Conservation (phyloP, 2,888 invertebrate species). For the Clistopyga incitator region DNA sequence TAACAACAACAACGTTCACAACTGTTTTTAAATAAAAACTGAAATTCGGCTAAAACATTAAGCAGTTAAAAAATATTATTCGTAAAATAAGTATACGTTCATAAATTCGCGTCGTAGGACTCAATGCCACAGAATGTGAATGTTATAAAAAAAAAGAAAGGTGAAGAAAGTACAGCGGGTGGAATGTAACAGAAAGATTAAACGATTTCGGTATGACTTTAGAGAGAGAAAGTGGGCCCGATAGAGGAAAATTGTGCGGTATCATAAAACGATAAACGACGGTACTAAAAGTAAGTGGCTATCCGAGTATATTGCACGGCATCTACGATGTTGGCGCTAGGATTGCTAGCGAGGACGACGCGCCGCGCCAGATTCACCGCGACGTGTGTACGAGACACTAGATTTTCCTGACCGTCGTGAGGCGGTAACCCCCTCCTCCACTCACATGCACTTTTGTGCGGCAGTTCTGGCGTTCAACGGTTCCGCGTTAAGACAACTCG, state of each 20-base stretch:
- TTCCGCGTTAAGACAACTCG: constrained; percentile 4
- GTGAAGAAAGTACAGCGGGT: neutral
- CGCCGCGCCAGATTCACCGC: constrained; percentile 36
- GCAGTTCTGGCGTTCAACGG: neutral
- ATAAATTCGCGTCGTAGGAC: no score
- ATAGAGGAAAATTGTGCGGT: constrained; percentile 61
- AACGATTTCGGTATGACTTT: constrained; percentile 7
- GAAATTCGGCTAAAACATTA: no score
- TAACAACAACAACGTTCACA: no score
- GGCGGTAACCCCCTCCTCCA: neutral
- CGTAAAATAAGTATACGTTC: no score
- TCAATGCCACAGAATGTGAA: no score
- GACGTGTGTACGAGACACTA: constrained; percentile 6
- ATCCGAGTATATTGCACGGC: constrained; percentile 61
- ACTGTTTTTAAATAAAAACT: no score
- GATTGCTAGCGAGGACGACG: constrained; percentile 17
- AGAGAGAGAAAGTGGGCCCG: constrained; percentile 36
- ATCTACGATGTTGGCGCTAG: constrained; percentile 23
- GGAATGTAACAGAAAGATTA: neutral
- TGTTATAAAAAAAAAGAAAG: neutral
- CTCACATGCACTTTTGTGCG: constrained; percentile 7
- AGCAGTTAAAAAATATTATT: no score
- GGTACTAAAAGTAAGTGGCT: constrained; percentile 72
- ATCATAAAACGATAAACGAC: constrained; percentile 71
- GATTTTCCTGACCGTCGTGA: constrained; percentile 17